Evolutionary conservation across 2,113 vertebrate species (phyloP).

Genomic region (Trogon melanurus): DNA sequence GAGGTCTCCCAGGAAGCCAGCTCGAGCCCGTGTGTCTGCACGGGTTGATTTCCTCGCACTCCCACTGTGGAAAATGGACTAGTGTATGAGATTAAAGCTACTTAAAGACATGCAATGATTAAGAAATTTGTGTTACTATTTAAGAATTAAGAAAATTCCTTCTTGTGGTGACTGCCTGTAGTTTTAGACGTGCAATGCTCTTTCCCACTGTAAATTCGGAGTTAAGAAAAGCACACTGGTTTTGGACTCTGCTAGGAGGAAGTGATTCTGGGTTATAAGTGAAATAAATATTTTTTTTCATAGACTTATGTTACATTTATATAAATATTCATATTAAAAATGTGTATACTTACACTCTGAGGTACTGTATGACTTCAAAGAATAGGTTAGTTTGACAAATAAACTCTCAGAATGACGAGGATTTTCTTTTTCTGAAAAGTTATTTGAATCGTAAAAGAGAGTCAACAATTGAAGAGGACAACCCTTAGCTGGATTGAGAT

Average conservation of each 20-base stretch:
- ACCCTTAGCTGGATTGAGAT: background rate
- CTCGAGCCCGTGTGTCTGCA: background rate
- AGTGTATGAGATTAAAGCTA: background rate
- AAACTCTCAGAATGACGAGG: background rate
- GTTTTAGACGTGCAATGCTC: background rate
- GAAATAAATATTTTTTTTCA: background rate
- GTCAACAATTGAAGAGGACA: background rate
- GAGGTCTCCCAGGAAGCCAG: background rate
- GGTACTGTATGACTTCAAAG: background rate
- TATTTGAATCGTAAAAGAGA: background rate
- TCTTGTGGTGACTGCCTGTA: background rate
- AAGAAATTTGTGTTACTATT: background rate
- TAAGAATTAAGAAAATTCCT: background rate
- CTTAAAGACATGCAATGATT: background rate
- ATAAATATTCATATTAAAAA: background rate
- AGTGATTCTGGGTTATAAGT: background rate
- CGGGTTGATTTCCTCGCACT: background rate
- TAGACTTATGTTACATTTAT: background rate
- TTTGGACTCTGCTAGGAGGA: background rate
- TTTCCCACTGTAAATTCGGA: background rate
- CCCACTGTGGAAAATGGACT: background rate
- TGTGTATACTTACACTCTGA: background rate
- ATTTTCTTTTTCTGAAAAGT: background rate
- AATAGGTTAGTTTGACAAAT: background rate
- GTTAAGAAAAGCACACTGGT: background rate